Percentiles rank a stretch among this genome's conserved stretches.
Evolutionary conservation across 2,797 vertebrate species (phyloP).

Genomic region (Chelon labrosus): DNA sequence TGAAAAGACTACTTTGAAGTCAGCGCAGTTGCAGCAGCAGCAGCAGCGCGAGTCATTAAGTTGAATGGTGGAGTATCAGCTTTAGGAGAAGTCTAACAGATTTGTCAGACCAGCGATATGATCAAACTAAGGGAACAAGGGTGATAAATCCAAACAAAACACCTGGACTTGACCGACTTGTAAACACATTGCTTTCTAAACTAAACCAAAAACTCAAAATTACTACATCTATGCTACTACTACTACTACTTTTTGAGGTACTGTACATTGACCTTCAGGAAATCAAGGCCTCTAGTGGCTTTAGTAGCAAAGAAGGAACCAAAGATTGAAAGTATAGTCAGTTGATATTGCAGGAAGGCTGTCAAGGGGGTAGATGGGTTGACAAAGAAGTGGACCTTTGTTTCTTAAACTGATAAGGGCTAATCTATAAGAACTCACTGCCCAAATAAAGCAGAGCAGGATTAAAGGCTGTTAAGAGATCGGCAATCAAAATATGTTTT

Average conservation of each 20-base stretch:
- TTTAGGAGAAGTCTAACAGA: conserved; percentile 15
- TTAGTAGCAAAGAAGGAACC: too few relatives aligned
- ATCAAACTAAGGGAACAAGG: conserved; percentile 9
- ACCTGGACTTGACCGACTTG: not conserved
- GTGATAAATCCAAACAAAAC: not conserved
- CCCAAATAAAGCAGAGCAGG: not conserved
- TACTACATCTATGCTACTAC: too few relatives aligned
- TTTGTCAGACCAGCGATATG: conserved; percentile 4
- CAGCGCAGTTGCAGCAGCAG: conserved; percentile 10
- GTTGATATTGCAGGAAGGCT: too few relatives aligned
- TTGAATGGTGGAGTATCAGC: conserved; percentile 4
- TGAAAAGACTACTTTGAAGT: conserved; percentile 48
- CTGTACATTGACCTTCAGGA: too few relatives aligned
- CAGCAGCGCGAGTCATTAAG: not conserved
- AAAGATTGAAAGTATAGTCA: too few relatives aligned
- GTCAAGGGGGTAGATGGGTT: too few relatives aligned
- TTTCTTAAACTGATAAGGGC: too few relatives aligned
- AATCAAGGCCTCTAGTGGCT: too few relatives aligned
- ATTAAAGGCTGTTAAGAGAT: not conserved
- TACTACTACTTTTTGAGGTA: too few relatives aligned
- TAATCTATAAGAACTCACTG: not conserved
- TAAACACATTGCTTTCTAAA: conserved; percentile 9
- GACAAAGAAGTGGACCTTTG: not conserved
- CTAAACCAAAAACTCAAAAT: too few relatives aligned
- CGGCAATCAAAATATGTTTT: not conserved